phyloP scores from a whole-genome alignment of 2,888 invertebrate species.

The Agrotis clavis region DNA sequence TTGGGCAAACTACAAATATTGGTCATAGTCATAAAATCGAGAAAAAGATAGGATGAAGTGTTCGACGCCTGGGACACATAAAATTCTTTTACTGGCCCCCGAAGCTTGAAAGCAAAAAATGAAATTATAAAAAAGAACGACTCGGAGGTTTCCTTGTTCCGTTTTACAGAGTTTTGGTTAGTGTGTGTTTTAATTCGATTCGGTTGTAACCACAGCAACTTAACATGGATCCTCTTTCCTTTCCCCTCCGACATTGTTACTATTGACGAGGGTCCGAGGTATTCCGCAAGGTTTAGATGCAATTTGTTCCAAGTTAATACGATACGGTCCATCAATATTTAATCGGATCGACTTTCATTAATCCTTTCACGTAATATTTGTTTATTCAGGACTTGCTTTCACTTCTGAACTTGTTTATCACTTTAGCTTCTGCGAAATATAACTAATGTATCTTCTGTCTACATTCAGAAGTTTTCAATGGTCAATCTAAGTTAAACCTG shows the following conservation, averaged over 20 bases:
- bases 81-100: conserved; percentile 39
- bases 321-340: conserved; percentile 66
- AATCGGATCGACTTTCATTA: conserved; percentile 64
- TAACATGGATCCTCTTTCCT: conserved; percentile 68
- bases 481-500: too few species aligned
- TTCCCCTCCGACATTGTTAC: conserved; percentile 69
- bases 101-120: conserved; percentile 28
- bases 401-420: neutral
- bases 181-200: conserved; percentile 56
- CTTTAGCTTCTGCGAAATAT: neutral
- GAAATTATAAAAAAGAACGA: conserved; percentile 45
- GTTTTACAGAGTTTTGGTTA: conserved; percentile 35
- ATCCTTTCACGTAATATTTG: conserved; percentile 53
- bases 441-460: too few species aligned
- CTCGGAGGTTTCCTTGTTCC: conserved; percentile 21
- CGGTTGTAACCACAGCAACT: conserved; percentile 72
- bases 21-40: conserved; percentile 62
- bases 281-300: conserved; percentile 69
- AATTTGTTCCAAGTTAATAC: conserved; percentile 70
- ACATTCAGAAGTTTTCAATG: too few species aligned
- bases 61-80: conserved; percentile 25
- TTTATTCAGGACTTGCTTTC: conserved; percentile 41
- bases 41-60: conserved; percentile 60
- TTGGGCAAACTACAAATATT: conserved; percentile 54
- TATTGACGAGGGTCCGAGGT: conserved; percentile 76